phyloP scores from a whole-genome alignment of 2,113 vertebrate species.

The Pitta sordida region DNA sequence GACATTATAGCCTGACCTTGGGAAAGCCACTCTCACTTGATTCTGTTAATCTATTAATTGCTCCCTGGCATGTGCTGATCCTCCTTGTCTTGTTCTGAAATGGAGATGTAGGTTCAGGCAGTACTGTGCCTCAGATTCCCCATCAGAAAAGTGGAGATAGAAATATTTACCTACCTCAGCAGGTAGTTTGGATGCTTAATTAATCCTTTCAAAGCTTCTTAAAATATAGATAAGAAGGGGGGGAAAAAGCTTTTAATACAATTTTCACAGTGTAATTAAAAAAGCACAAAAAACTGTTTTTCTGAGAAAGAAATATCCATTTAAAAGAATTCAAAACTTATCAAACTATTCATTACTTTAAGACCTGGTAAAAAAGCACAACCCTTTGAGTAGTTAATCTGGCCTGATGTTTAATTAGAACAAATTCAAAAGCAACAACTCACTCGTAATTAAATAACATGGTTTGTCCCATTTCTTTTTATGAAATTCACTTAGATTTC shows the following conservation, averaged over 20 bases:
- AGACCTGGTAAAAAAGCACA: neutral
- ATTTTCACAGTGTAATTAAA: conserved; percentile 29
- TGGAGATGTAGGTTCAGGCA: neutral
- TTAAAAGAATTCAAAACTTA: conserved; percentile 1
- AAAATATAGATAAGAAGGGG: conserved; percentile 26
- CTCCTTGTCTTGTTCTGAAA: conserved; percentile 1
- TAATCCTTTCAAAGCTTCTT: conserved; percentile 43
- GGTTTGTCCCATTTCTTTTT: neutral
- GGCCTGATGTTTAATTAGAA: neutral
- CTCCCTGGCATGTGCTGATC: neutral
- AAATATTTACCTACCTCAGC: conserved; percentile 19
- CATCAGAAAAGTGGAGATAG: neutral
- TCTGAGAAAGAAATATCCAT: neutral
- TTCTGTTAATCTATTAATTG: conserved; percentile 10
- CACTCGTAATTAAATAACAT: neutral
- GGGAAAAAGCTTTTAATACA: neutral
- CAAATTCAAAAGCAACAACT: conserved; percentile 3
- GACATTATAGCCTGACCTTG: conserved; percentile 10
- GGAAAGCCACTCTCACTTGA: conserved; percentile 7
- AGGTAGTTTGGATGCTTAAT: conserved; percentile 29
- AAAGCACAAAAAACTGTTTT: conserved; percentile 30
- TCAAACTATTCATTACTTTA: neutral
- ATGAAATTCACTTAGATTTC: neutral
- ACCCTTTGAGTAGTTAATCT: neutral
- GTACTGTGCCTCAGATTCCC: neutral